Evolutionary conservation across 2,888 invertebrate genomes (phyloP).

Genomic region (Catocala fraxini): DNA sequence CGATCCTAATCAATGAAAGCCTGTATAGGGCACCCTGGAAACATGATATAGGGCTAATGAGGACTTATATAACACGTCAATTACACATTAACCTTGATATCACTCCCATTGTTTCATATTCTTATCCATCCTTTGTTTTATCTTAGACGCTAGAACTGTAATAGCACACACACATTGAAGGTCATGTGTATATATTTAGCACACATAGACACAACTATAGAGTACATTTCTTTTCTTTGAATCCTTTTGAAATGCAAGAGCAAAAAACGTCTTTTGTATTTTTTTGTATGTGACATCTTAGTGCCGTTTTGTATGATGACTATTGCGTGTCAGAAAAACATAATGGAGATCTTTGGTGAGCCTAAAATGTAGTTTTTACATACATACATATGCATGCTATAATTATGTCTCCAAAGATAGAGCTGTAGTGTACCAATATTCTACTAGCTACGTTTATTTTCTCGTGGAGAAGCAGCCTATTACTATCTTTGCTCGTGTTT

Average conservation of each 20-base stretch:
- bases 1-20: constrained; percentile 34
- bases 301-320: no score
- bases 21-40: constrained; percentile 23
- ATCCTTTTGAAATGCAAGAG: constrained; percentile 26
- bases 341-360: no score
- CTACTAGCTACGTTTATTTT: no score
- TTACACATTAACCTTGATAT: constrained; percentile 25
- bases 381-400: no score
- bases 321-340: no score
- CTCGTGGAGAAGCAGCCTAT: no score
- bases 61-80: constrained; percentile 11
- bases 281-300: no score
- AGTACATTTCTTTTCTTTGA: constrained; percentile 18
- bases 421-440: no score
- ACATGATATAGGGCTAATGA: constrained; percentile 32
- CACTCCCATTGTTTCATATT: constrained; percentile 22
- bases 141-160: constrained; percentile 33
- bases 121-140: constrained; percentile 39
- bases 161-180: constrained; percentile 37
- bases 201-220: constrained; percentile 38
- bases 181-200: constrained; percentile 6
- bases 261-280: constrained; percentile 10
- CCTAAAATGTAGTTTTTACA: no score
- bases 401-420: no score
- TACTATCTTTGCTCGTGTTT: no score